A percentile compares a stretch with the other conserved stretches of the same genome.
Evolutionary conservation across 2,113 vertebrate genomes (phyloP).

Genomic region (Vidua macroura): DNA sequence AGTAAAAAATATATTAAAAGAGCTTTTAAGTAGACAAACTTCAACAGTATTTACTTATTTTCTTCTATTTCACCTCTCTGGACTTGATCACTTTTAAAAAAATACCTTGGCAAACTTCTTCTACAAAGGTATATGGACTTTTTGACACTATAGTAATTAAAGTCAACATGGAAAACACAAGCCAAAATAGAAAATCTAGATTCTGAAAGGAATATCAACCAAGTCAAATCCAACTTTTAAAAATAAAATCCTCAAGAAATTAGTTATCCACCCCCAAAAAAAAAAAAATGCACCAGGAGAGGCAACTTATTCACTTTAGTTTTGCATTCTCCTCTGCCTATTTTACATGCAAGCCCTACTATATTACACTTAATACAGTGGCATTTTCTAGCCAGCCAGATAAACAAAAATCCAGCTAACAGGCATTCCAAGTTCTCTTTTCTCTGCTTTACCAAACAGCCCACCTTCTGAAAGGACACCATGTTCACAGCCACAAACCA

Average conservation of each 20-base stretch:
- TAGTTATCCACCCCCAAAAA: neutral
- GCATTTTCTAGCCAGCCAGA: neutral
- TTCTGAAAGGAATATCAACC: neutral
- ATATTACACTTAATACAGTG: neutral
- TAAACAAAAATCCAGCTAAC: neutral
- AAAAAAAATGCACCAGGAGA: neutral
- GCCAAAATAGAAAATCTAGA: neutral
- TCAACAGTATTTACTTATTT: neutral
- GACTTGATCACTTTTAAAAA: neutral
- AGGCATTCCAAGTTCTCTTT: neutral
- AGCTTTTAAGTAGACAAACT: neutral
- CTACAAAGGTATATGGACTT: neutral
- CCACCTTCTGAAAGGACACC: neutral
- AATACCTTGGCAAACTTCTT: neutral
- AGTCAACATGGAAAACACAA: neutral
- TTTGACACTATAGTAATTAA: neutral
- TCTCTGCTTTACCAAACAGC: neutral
- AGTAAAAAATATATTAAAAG: neutral
- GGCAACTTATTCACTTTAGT: rapidly evolving
- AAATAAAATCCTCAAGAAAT: neutral
- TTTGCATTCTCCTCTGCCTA: neutral
- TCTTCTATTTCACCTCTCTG: neutral
- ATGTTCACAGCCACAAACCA: neutral
- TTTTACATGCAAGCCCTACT: neutral
- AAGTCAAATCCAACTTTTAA: neutral